phyloP scores from a whole-genome alignment of 2,888 invertebrate genomes.

The Dione juno region DNA sequence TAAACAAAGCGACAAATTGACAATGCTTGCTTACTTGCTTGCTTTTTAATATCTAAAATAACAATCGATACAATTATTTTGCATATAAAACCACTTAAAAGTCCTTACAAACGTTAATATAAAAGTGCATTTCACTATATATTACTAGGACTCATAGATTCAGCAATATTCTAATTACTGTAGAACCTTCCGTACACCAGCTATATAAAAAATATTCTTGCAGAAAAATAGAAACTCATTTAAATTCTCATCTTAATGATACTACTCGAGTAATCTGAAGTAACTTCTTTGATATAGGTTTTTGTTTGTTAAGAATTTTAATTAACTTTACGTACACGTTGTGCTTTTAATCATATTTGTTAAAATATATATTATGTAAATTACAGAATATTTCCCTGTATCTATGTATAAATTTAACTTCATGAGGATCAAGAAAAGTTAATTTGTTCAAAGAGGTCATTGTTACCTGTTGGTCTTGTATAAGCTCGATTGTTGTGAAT shows the following conservation, averaged over 20 bases:
- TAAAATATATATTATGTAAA: not conserved
- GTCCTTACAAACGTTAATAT: too few species aligned
- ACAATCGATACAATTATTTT: too few species aligned
- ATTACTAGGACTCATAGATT: too few species aligned
- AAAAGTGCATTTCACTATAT: too few species aligned
- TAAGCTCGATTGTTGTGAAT: too few species aligned
- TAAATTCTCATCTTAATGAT: constrained; percentile 23
- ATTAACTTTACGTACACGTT: constrained; percentile 15
- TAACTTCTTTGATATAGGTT: constrained; percentile 22
- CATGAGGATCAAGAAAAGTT: not conserved
- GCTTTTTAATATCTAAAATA: too few species aligned
- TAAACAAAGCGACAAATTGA: too few species aligned
- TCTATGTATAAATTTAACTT: not conserved
- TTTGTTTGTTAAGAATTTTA: constrained; percentile 27
- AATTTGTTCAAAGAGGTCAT: too few species aligned
- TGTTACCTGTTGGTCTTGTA: not conserved
- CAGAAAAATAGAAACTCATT: constrained; percentile 25
- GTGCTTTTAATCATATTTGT: constrained; percentile 13
- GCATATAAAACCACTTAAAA: too few species aligned
- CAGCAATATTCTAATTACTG: not conserved
- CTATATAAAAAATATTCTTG: not conserved
- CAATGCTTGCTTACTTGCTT: too few species aligned
- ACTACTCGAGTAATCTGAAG: constrained; percentile 12
- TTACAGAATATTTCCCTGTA: too few species aligned
- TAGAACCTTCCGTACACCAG: constrained; percentile 1